Percentiles rank a stretch among this genome's conserved stretches.
These are phyloP conservation scores for Argyrosomus japonicus DNA, from an alignment of 2,113 vertebrate genomes.

Conservation along the genomic window DNA sequence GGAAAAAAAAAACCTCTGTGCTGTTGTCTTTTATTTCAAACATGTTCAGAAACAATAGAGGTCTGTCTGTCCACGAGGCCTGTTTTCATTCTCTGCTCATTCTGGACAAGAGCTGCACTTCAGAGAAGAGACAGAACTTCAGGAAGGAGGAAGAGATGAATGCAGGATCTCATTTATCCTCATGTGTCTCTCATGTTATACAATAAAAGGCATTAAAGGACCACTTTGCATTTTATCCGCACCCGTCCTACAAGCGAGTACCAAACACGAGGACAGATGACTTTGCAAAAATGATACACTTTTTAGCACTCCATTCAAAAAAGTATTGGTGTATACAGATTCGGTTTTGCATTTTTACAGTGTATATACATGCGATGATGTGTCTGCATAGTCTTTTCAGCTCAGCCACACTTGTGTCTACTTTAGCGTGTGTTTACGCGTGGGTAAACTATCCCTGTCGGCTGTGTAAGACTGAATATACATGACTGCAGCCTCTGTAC, in stretches of 20 bases:
- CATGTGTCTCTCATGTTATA: constrained; percentile 3
- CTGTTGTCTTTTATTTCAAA: constrained; percentile 65
- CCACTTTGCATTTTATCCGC: neutral
- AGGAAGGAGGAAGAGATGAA: constrained; percentile 30
- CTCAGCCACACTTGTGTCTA: neutral
- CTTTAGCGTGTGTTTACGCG: neutral
- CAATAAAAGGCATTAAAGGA: neutral
- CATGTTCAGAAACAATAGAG: constrained; percentile 62
- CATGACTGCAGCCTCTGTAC: neutral
- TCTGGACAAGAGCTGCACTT: constrained; percentile 47
- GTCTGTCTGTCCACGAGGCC: constrained; percentile 47
- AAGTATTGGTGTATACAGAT: too few species aligned
- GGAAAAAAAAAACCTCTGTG: neutral
- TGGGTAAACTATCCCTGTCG: neutral
- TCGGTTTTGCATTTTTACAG: neutral
- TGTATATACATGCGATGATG: neutral
- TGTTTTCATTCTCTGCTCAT: constrained; percentile 46
- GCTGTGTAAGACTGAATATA: neutral
- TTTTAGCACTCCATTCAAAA: too few species aligned
- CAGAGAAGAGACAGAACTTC: constrained; percentile 28
- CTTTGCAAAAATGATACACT: neutral
- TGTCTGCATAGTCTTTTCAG: neutral
- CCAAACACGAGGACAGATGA: neutral
- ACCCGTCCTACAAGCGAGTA: neutral
- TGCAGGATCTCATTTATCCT: constrained; percentile 25